phyloP scores from a whole-genome alignment of 2,888 invertebrate genomes.

The Hirtodrosophila trivittata region DNA sequence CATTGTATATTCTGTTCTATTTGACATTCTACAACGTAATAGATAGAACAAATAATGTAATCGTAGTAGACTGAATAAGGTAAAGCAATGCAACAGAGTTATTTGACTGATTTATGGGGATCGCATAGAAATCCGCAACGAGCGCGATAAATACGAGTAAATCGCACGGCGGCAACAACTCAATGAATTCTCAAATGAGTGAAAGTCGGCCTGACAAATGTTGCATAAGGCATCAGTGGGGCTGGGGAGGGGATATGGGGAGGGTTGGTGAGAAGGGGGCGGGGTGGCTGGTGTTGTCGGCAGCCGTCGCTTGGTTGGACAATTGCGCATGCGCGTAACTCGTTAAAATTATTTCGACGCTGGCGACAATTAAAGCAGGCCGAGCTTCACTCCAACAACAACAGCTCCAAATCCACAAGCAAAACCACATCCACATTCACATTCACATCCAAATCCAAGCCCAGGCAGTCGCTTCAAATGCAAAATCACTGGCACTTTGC shows the following conservation, averaged over 20 bases:
- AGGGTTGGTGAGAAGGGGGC: neutral
- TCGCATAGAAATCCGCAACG: slow-evolving; percentile 28
- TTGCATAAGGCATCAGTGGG: slow-evolving; percentile 44
- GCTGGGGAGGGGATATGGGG: neutral
- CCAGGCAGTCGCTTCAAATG: slow-evolving; percentile 42
- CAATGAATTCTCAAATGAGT: slow-evolving; percentile 74
- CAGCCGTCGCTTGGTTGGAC: slow-evolving; percentile 65
- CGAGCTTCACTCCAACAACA: slow-evolving; percentile 9
- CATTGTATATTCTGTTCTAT: too few relatives aligned
- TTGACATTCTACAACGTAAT: too few relatives aligned
- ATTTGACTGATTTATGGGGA: slow-evolving; percentile 12
- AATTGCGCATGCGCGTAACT: slow-evolving; percentile 76
- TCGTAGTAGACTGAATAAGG: slow-evolving; percentile 1
- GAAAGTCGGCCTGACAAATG: slow-evolving; percentile 59
- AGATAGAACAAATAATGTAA: too few relatives aligned
- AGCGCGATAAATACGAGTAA: slow-evolving; percentile 43
- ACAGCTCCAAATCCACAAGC: slow-evolving; percentile 6
- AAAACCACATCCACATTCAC: neutral
- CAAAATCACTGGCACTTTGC: slow-evolving; percentile 29
- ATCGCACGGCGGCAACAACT: slow-evolving; percentile 53
- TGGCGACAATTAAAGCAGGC: slow-evolving; percentile 66
- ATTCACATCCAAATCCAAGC: neutral
- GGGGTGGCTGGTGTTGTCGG: slow-evolving; percentile 14
- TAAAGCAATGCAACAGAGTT: neutral
- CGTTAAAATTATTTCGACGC: slow-evolving; percentile 62